These are phyloP conservation scores for Eonycteris spelaea DNA, from an alignment of 2,113 vertebrate genomes.

Conservation along the genomic window DNA sequence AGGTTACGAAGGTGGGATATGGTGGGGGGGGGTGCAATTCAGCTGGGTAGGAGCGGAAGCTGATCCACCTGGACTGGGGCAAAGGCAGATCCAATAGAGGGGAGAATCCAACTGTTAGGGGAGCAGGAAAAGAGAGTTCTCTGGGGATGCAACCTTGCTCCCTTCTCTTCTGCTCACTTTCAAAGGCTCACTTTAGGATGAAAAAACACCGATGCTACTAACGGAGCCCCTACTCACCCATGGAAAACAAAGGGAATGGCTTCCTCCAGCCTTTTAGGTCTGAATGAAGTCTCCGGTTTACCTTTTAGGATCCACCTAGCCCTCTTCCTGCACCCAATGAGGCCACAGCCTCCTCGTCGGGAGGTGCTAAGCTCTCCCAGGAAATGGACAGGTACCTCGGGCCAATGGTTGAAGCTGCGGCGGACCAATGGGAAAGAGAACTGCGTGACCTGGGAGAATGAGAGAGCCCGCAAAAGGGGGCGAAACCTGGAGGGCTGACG, in stretches of 20 bases:
- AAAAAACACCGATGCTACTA: neutral
- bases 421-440: slow-evolving; percentile 44
- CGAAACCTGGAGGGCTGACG: neutral
- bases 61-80: neutral
- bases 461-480: neutral
- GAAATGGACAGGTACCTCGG: slow-evolving; percentile 56
- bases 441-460: slow-evolving; percentile 30
- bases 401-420: slow-evolving; percentile 48
- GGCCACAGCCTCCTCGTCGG: neutral
- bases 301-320: slow-evolving; percentile 37
- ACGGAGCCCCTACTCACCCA: neutral
- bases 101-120: neutral
- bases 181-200: neutral
- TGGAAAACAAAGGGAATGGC: slow-evolving; percentile 35
- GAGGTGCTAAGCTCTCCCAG: slow-evolving; percentile 6
- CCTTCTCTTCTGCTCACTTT: neutral
- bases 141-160: neutral
- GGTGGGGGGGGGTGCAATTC: neutral
- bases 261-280: neutral
- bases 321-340: neutral
- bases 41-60: neutral
- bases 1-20: neutral
- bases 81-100: neutral
- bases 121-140: neutral
- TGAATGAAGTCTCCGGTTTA: neutral